A percentile compares a stretch with the other conserved stretches of the same genome.
Conservation (phyloP, 2,797 vertebrate genomes). For the Myripristis jacobus region DNA sequence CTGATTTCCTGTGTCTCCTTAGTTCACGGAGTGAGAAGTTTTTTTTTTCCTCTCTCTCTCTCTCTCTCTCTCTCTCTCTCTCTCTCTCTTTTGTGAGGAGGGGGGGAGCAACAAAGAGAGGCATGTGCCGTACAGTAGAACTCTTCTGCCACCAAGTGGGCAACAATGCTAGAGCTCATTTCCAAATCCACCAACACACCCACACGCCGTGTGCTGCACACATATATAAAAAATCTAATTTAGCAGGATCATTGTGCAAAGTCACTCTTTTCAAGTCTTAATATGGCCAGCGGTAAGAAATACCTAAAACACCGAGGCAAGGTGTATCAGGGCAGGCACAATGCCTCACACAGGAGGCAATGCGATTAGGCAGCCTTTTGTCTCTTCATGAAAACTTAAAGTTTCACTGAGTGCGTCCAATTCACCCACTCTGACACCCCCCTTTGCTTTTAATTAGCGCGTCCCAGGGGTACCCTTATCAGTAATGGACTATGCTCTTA, state of each 20-base stretch:
- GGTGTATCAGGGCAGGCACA: constrained; percentile 47
- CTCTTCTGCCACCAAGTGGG: constrained; percentile 85
- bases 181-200: constrained; percentile 14
- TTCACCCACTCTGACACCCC: constrained; percentile 58
- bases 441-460: constrained; percentile 79
- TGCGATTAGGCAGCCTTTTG: constrained; percentile 62
- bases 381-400: constrained; percentile 62
- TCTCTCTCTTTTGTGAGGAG: too few relatives aligned
- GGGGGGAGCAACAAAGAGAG: not conserved
- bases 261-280: constrained; percentile 43
- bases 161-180: not conserved
- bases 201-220: constrained; percentile 9
- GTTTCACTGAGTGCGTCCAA: constrained; percentile 66
- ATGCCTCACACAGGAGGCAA: constrained; percentile 35
- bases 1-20: constrained; percentile 41
- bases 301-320: constrained; percentile 27
- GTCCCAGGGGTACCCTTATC: constrained; percentile 78
- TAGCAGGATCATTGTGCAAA: constrained; percentile 53
- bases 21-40: constrained; percentile 8
- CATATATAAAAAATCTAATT: constrained; percentile 33
- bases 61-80: too few relatives aligned
- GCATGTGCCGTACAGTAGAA: constrained; percentile 37
- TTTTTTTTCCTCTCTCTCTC: too few relatives aligned
- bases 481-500: constrained; percentile 76
- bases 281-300: constrained; percentile 38